Base-by-base conservation (phyloP, 2,888 invertebrate species). In the Dolichopus griseipennis region DNA sequence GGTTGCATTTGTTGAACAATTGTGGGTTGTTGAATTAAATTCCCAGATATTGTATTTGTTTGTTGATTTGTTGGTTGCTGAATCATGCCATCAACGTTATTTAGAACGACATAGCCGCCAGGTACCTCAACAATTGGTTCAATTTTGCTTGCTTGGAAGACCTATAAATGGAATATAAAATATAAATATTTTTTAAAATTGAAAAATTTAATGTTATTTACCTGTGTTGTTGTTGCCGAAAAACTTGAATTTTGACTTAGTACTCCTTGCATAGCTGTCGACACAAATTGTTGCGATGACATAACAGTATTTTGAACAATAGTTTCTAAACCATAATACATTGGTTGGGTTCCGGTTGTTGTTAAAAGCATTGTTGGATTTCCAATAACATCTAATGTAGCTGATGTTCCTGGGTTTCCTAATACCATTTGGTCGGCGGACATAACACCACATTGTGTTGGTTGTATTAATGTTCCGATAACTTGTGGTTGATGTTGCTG, bases 271-370 rank as follows among this genome's bases (percentile, higher is more conserved):
- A 92, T 88, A 7, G 91, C 88, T 1, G 90, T 90, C 5, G 92
- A 89, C 20, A 92, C 88, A 76, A 92, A 91, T 76, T 92, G 92
- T 76, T 91, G 91, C 27, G 92, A 92, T n/a, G 91, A 91, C 92
- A 92, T 92, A 0, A 92, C 91, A 6, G 92, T 92, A 75, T 92
- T 93, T 79, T 92, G 92, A 3, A 93, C 92, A 68, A 92, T 92
- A 0, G 92, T 92, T 81, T 93, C 92, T 71, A 92, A 83, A 0
- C 92, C 92, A 74, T 92, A 92, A 75, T 91, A 91, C 75, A 92
- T 88, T 6, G 91, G 91, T 74, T 90, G 90, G 20, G 88, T 88
- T 34, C n/a, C n/a, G 1, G 64, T 33, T 34, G 64, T 33, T 64
- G 86, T 83, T 68, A 87, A 77, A 75, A 87, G 84, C 81, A 87